Evolutionary conservation across 2,797 vertebrate genomes (phyloP).

Genomic region (Tinamus major): DNA sequence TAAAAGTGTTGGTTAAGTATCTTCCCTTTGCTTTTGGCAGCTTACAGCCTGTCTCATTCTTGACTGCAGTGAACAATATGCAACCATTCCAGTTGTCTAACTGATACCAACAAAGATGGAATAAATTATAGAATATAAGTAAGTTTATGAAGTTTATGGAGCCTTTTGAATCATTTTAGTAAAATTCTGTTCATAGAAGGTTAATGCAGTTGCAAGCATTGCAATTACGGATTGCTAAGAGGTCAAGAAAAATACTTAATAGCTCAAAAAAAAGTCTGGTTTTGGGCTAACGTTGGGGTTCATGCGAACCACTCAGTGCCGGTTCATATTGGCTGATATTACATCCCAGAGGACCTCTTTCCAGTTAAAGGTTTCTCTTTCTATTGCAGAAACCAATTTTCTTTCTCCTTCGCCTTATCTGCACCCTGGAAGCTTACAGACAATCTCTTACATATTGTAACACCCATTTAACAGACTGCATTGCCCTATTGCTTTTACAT

Average conservation of each 20-base stretch:
- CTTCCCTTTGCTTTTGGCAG: constrained; percentile 36
- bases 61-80: constrained; percentile 25
- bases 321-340: not conserved
- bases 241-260: not conserved
- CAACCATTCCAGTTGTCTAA: constrained; percentile 34
- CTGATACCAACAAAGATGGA: not conserved
- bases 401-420: not conserved
- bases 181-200: constrained; percentile 39
- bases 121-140: not conserved
- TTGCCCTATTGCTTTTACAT: not conserved
- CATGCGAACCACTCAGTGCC: not conserved
- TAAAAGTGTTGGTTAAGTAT: constrained; percentile 31
- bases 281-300: not conserved
- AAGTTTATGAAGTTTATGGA: not conserved
- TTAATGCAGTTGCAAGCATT: constrained; percentile 10
- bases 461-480: not conserved
- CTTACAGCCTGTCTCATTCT: not conserved
- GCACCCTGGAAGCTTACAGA: not conserved
- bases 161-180: constrained; percentile 15
- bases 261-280: not conserved
- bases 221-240: constrained; percentile 41
- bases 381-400: not conserved
- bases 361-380: not conserved
- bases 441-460: not conserved
- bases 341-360: not conserved